Evolutionary conservation across 1,140 invertebrate genomes (phyloP).

Genomic region (Scaptodrosophila lebanonensis): DNA sequence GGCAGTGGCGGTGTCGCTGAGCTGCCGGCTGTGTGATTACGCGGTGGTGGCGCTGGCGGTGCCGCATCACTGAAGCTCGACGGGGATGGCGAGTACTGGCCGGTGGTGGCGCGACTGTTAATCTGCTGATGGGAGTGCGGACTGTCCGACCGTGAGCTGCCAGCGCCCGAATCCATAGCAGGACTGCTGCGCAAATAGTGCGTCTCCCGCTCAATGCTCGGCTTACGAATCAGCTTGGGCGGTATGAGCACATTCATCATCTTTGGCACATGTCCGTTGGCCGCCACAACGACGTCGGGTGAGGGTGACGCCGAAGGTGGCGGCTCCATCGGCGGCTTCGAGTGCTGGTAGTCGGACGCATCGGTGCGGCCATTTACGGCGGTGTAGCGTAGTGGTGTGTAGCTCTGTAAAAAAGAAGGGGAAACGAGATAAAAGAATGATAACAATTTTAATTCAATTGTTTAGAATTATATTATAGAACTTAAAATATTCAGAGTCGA

Average conservation of each 20-base stretch:
- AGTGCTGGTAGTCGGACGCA: constrained; percentile 65
- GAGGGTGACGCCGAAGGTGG: constrained; percentile 53
- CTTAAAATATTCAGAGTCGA: too few species aligned
- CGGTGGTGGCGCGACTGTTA: constrained; percentile 78
- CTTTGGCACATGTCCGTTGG: constrained; percentile 70
- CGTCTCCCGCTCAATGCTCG: constrained; percentile 89
- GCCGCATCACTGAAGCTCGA: constrained; percentile 82
- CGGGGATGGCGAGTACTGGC: constrained; percentile 82
- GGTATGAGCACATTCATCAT: constrained; percentile 79
- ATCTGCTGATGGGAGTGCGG: constrained; percentile 81
- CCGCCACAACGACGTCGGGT: constrained; percentile 46
- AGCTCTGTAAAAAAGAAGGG: constrained; percentile 44
- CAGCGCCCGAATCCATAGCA: constrained; percentile 90
- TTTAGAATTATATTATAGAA: too few species aligned
- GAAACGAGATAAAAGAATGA: not conserved
- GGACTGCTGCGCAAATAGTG: constrained; percentile 86
- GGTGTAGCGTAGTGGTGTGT: constrained; percentile 65
- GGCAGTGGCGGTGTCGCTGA: constrained; percentile 87
- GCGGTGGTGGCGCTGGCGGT: constrained; percentile 84
- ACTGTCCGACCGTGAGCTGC: constrained; percentile 92
- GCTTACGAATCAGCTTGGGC: constrained; percentile 89
- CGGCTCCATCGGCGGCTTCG: constrained; percentile 62
- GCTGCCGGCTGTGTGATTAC: constrained; percentile 81
- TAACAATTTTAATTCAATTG: too few species aligned
- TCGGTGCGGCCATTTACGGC: constrained; percentile 68